phyloP scores from a whole-genome alignment of 2,113 vertebrate species.

The Aythya baeri region DNA sequence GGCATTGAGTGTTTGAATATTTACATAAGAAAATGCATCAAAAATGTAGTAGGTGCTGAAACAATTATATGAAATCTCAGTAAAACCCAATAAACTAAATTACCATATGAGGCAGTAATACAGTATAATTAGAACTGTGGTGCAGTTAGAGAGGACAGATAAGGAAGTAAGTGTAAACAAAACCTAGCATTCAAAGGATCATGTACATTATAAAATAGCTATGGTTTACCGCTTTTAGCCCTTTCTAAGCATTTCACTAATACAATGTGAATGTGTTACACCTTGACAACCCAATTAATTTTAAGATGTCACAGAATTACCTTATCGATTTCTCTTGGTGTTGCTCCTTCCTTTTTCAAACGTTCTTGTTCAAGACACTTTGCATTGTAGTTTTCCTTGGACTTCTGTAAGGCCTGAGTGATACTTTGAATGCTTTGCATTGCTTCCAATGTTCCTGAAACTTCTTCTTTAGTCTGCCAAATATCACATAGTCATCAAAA shows the following conservation, averaged over 20 bases:
- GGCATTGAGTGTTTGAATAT: neutral
- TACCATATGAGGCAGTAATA: neutral
- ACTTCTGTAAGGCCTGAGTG: conserved; percentile 93
- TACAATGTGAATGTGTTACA: neutral
- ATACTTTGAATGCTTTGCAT: conserved; percentile 95
- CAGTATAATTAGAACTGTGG: neutral
- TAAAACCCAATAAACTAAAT: neutral
- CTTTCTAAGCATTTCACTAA: neutral
- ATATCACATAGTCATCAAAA: conserved; percentile 64
- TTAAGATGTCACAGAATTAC: conserved; percentile 68
- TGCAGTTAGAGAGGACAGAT: neutral
- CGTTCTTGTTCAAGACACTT: conserved; percentile 94
- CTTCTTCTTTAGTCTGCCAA: conserved; percentile 95
- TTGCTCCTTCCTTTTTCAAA: conserved; percentile 95
- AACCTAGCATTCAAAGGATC: neutral
- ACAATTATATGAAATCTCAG: neutral
- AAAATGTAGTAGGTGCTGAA: neutral
- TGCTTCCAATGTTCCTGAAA: conserved; percentile 94
- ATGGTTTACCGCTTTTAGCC: neutral
- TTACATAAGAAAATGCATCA: neutral
- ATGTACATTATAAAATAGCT: neutral
- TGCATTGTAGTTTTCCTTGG: conserved; percentile 93
- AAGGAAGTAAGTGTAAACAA: neutral
- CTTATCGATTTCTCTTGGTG: conserved; percentile 96
- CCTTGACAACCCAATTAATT: neutral